Conservation (phyloP, 1,140 invertebrate species). For the Rhopalosiphum maidis region DNA sequence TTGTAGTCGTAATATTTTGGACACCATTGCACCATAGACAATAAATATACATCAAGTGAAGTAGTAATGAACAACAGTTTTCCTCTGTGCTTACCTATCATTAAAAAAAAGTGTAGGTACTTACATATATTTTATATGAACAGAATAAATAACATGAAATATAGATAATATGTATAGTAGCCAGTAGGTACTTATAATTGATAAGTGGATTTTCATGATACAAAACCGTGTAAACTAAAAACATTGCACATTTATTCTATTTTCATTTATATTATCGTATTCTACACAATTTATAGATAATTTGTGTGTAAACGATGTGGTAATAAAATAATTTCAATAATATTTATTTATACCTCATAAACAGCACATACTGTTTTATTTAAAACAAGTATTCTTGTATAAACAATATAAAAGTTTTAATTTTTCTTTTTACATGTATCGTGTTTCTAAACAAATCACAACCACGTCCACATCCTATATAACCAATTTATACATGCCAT, state of each 20-base stretch:
- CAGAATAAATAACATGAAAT: background rate
- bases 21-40: no score
- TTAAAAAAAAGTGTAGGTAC: background rate
- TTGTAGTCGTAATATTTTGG: no score
- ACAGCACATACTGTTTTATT: background rate
- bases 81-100: background rate
- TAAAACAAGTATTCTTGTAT: background rate
- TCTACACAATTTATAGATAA: background rate
- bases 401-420: background rate
- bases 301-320: background rate
- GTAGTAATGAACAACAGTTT: no score
- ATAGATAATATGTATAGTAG: background rate
- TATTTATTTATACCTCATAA: background rate
- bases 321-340: background rate
- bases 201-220: background rate
- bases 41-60: no score
- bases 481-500: background rate
- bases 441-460: background rate
- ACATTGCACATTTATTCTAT: no score
- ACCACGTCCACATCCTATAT: background rate
- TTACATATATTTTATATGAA: background rate
- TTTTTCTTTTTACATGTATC: background rate
- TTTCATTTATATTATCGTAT: no score
- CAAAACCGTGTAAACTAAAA: background rate
- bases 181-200: background rate